A percentile compares a stretch with the other conserved stretches of the same genome.
These are phyloP conservation scores for Lochmaea crataegi DNA, from an alignment of 2,888 invertebrate species.

Conservation along the genomic window DNA sequence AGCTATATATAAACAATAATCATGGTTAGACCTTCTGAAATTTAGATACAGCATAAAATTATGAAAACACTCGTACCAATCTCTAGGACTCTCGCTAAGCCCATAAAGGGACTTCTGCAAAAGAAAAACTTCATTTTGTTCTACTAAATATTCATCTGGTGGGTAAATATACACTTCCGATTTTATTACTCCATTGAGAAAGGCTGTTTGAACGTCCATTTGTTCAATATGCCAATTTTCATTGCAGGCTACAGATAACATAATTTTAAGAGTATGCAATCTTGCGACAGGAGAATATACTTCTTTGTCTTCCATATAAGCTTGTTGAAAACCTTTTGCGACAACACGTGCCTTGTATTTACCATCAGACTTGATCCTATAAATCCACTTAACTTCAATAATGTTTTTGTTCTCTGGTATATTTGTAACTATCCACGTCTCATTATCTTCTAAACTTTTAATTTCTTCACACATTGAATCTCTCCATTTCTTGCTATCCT, in stretches of 20 bases:
- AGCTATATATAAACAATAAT: no score
- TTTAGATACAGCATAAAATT: no score
- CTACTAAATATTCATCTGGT: no score
- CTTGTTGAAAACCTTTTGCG: constrained; percentile 5
- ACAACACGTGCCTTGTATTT: constrained; percentile 6
- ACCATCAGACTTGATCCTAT: constrained; percentile 6
- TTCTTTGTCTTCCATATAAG: not conserved
- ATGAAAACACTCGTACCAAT: no score
- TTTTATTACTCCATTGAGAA: not conserved
- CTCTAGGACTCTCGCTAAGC: no score
- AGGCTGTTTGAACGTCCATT: not conserved
- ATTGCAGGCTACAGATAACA: not conserved
- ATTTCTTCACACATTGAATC: not conserved
- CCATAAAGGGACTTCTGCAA: no score
- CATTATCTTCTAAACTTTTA: not conserved
- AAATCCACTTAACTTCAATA: not conserved
- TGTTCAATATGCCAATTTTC: constrained; percentile 1
- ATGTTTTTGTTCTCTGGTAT: not conserved
- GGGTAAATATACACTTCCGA: no score
- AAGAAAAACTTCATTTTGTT: no score
- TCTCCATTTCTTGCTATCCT: not conserved
- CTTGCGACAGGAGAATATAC: not conserved
- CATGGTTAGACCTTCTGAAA: no score
- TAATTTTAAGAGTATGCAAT: not conserved
- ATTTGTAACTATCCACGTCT: not conserved